Evolutionary conservation across 2,113 vertebrate species (phyloP).

Genomic region (Lichenostomus cassidix): DNA sequence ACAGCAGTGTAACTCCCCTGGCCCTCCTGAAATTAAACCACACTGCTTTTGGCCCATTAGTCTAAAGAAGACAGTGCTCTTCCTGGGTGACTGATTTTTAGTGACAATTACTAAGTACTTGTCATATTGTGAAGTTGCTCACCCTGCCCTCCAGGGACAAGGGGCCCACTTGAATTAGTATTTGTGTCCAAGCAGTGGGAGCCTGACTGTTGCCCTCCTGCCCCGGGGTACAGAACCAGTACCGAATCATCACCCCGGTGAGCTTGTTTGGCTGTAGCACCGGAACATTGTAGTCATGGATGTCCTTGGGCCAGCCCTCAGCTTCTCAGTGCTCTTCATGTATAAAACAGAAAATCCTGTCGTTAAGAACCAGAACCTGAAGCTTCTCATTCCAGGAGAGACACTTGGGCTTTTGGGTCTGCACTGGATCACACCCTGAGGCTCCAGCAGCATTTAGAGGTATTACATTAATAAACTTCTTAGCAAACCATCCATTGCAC

Average conservation of each 20-base stretch:
- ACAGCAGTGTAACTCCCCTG: not conserved
- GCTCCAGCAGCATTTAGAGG: not conserved
- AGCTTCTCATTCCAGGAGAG: not conserved
- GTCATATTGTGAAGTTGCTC: conserved; percentile 10
- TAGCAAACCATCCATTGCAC: not conserved
- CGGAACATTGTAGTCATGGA: not conserved
- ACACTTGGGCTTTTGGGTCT: not conserved
- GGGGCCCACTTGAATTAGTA: not conserved
- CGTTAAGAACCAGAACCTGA: not conserved
- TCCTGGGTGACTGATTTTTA: not conserved
- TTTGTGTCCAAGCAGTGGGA: not conserved
- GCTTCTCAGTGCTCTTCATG: not conserved
- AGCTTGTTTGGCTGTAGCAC: not conserved
- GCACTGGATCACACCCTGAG: not conserved
- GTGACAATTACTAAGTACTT: conserved; percentile 20
- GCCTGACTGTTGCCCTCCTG: not conserved
- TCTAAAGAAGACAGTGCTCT: not conserved
- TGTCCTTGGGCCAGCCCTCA: not conserved
- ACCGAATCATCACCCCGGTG: rapidly evolving
- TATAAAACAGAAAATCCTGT: not conserved
- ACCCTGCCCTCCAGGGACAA: conserved; percentile 1
- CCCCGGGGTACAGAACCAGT: not conserved
- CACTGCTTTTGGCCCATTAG: not conserved
- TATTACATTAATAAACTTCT: not conserved
- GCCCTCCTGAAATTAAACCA: not conserved